Percentiles rank a stretch among this genome's conserved stretches.
Evolutionary conservation across 2,888 invertebrate genomes (phyloP).

Genomic region (Cinara cedri): DNA sequence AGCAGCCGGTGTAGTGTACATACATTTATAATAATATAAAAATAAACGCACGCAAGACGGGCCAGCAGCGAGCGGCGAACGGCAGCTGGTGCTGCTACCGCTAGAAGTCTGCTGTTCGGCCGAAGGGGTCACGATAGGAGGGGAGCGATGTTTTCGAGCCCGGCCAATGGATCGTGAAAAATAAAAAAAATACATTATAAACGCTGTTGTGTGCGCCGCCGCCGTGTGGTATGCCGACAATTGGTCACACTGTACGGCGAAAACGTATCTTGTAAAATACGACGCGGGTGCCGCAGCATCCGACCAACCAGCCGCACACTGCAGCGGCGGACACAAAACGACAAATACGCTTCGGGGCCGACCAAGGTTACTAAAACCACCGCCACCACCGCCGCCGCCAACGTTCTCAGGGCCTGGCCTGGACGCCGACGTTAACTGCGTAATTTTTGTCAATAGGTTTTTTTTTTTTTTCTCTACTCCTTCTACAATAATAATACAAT

Average conservation of each 20-base stretch:
- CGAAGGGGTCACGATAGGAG: constrained; percentile 49
- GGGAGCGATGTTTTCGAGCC: constrained; percentile 37
- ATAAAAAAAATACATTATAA: not conserved
- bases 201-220: not conserved
- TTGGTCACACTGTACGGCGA: constrained; percentile 49
- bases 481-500: constrained; percentile 7
- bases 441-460: constrained; percentile 41
- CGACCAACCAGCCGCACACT: not conserved
- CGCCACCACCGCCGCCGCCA: not conserved
- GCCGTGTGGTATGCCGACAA: constrained; percentile 24
- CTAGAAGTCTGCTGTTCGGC: not conserved
- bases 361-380: constrained; percentile 37
- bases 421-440: constrained; percentile 32
- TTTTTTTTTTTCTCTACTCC: not conserved
- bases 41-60: constrained; percentile 36
- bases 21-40: constrained; percentile 16
- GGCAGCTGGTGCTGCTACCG: not conserved
- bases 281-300: constrained; percentile 25
- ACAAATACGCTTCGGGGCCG: constrained; percentile 28
- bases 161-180: constrained; percentile 46
- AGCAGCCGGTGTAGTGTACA: not conserved
- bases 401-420: constrained; percentile 24
- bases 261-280: constrained; percentile 39
- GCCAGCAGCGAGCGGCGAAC: not conserved
- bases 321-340: constrained; percentile 2